These are phyloP conservation scores for Sesia apiformis DNA, from an alignment of 2,888 invertebrate genomes.

Conservation along the genomic window DNA sequence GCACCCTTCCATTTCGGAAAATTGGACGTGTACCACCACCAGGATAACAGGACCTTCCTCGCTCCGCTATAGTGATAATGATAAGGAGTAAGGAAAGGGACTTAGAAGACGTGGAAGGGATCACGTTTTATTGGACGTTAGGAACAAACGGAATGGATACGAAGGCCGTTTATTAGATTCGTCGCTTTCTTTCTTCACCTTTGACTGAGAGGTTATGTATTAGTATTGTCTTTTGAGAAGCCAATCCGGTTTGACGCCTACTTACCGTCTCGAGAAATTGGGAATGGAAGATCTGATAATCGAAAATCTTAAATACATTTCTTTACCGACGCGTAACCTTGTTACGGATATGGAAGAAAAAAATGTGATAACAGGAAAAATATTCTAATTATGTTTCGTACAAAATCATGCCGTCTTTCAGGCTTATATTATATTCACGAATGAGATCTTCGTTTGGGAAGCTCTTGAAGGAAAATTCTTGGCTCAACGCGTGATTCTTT, in stretches of 20 bases:
- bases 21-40: conserved; percentile 59
- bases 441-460: not conserved
- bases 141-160: conserved; percentile 65
- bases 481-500: not conserved
- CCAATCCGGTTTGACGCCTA: conserved; percentile 46
- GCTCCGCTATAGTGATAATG: conserved; percentile 38
- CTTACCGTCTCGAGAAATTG: conserved; percentile 32
- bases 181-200: conserved; percentile 67
- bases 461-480: not conserved
- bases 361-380: not conserved
- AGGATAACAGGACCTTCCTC: conserved; percentile 38
- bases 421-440: not conserved
- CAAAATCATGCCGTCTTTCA: not conserved
- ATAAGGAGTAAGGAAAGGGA: conserved; percentile 33
- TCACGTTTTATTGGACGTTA: conserved; percentile 46
- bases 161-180: conserved; percentile 66
- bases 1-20: conserved; percentile 67
- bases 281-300: conserved; percentile 31
- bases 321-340: not conserved
- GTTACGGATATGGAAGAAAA: not conserved
- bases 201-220: conserved; percentile 56
- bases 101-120: conserved; percentile 29
- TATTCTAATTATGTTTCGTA: not conserved
- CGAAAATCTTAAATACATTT: not conserved
- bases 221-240: conserved; percentile 62